phyloP scores from a whole-genome alignment of 2,113 vertebrate species.

The Parotia lawesii region DNA sequence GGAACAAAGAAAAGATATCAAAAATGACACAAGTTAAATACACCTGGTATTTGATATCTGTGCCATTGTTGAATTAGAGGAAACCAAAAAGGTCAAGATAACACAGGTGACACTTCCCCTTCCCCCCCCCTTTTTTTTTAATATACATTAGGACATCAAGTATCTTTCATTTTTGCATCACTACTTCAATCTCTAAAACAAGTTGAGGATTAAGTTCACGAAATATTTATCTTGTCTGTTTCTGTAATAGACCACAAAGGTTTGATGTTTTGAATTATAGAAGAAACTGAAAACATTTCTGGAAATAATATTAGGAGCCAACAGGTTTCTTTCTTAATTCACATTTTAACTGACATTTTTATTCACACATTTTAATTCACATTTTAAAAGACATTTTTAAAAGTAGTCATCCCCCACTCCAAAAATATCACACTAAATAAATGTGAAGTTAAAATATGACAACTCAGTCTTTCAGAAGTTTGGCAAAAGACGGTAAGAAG shows the following conservation, averaged over 20 bases:
- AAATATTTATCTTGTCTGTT: not conserved
- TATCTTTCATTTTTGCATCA: not conserved
- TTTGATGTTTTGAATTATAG: not conserved
- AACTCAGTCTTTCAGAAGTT: not conserved
- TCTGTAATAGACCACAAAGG: not conserved
- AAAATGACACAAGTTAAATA: not conserved
- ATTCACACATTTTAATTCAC: too few species aligned
- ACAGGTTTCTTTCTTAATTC: not conserved
- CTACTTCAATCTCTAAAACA: not conserved
- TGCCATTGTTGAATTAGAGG: not conserved
- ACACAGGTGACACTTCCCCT: rapidly evolving
- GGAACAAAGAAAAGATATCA: not conserved
- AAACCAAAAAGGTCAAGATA: not conserved
- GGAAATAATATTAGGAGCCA: not conserved
- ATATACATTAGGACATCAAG: not conserved
- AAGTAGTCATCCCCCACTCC: not conserved
- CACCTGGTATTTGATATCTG: not conserved
- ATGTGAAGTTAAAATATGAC: not conserved
- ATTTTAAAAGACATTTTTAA: not conserved
- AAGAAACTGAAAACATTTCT: not conserved
- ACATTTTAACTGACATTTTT: too few species aligned
- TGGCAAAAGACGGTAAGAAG: not conserved
- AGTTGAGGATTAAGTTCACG: not conserved
- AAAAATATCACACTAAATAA: not conserved
- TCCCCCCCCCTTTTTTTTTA: not conserved